Base-by-base conservation (phyloP, 1,140 invertebrate genomes). In the Acromyrmex echinatior region DNA sequence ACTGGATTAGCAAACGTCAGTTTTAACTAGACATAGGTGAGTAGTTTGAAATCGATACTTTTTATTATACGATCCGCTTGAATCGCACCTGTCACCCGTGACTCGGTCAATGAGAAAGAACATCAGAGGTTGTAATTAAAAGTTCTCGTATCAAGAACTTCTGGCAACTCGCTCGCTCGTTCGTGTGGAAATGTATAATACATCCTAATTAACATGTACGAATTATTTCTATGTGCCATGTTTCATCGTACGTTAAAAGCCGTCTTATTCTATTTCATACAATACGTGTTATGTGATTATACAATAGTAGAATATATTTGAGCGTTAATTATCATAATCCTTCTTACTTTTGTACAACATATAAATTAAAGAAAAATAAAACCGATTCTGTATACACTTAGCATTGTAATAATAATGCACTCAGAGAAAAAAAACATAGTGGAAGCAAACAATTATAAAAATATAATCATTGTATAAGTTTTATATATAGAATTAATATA, bases 41-140 rank as follows among this genome's bases (percentile, higher is more conserved):
- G 18, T 74, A 74, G 70, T 74, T 84, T 56, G 39, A 74, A 74
- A 62, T 76, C 56, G 12, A 25, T 84, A 68, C 28, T 79, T 66
- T 31, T 31, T 31, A 31, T 31, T 45, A 65, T 80, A 74, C 80
- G 56, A 84, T 84, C 39, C 68, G 39, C 68, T 84, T 74, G 80
- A 84, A 84, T 84, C 56, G 80, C 80, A 82, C 66, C 56, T 84
- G 70, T 73, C 68, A 84, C 39, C n/a, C 60, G 70, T 39, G 56
- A 82, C 80, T 82, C 71, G 70, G 39, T 84, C 70, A 84, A 84
- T 70, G 70, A 74, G 80, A 84, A 51, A 84, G 80, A 84, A 84
- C 70, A 76, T 84, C 80, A 45, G 56, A 51, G 31, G 70, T 70
- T 63, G 56, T 84, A 84, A 84, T 84, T 84, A 84, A 84, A 84